Evolutionary conservation across 2,113 vertebrate genomes (phyloP).

Genomic region (Rhea americana): DNA sequence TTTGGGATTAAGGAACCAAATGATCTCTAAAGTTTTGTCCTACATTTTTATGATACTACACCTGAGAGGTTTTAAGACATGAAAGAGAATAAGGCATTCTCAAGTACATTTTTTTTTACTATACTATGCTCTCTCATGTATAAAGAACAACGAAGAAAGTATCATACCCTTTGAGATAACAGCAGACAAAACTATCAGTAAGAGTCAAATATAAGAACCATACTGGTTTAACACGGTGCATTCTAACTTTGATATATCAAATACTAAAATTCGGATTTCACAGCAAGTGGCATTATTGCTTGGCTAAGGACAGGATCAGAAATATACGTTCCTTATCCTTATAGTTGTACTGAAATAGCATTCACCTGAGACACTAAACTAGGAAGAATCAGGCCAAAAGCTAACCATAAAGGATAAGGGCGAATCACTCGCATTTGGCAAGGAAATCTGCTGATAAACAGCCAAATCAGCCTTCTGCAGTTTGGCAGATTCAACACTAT

Average conservation of each 20-base stretch:
- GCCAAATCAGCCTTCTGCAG: not conserved
- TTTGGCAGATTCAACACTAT: not conserved
- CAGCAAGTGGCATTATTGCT: not conserved
- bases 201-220: not conserved
- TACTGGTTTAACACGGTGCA: not conserved
- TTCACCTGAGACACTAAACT: not conserved
- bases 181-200: not conserved
- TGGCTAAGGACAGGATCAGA: not conserved
- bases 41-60: constrained; percentile 18
- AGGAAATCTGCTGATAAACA: not conserved
- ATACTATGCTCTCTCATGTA: not conserved
- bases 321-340: not conserved
- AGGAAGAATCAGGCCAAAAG: constrained; percentile 13
- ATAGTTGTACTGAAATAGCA: not conserved
- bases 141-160: not conserved
- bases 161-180: not conserved
- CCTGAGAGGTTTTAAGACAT: not conserved
- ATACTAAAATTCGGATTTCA: not conserved
- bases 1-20: constrained; percentile 40
- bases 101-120: not conserved
- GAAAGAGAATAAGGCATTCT: constrained; percentile 26
- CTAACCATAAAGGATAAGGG: not conserved
- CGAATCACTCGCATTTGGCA: not conserved
- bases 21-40: constrained; percentile 22
- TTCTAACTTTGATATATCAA: not conserved